These are phyloP conservation scores for Carollia perspicillata DNA, from an alignment of 2,113 vertebrate genomes.

Conservation along the genomic window DNA sequence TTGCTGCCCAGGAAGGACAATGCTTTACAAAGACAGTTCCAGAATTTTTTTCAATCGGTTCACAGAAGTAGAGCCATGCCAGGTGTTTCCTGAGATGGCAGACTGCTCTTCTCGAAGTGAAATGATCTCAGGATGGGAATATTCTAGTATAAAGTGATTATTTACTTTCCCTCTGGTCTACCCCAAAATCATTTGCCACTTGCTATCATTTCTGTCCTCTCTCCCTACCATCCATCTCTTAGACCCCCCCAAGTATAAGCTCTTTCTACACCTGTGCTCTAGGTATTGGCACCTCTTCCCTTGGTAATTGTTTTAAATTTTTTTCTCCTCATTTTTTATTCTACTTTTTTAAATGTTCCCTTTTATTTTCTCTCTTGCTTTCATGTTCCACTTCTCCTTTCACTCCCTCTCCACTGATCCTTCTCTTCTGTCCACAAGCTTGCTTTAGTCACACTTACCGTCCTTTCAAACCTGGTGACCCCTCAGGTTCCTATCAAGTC, in stretches of 20 bases:
- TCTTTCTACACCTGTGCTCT: not conserved
- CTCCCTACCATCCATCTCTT: not conserved
- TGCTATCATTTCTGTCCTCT: not conserved
- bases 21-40: not conserved
- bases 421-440: not conserved
- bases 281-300: not conserved
- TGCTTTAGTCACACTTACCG: not conserved
- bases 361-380: not conserved
- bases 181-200: not conserved
- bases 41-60: not conserved
- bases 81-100: not conserved
- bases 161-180: not conserved
- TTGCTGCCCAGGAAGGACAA: not conserved
- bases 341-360: not conserved
- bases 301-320: not conserved
- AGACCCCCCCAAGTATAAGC: not conserved
- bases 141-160: not conserved
- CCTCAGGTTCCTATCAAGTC: not conserved
- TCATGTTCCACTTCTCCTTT: not conserved
- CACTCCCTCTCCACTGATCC: not conserved
- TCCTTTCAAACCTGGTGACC: not conserved
- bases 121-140: not conserved
- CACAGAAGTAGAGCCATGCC: not conserved
- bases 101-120: not conserved
- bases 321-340: not conserved